phyloP scores from a whole-genome alignment of 53 echinoderm and acorn worm species.

The Apostichopus leukothele region DNA sequence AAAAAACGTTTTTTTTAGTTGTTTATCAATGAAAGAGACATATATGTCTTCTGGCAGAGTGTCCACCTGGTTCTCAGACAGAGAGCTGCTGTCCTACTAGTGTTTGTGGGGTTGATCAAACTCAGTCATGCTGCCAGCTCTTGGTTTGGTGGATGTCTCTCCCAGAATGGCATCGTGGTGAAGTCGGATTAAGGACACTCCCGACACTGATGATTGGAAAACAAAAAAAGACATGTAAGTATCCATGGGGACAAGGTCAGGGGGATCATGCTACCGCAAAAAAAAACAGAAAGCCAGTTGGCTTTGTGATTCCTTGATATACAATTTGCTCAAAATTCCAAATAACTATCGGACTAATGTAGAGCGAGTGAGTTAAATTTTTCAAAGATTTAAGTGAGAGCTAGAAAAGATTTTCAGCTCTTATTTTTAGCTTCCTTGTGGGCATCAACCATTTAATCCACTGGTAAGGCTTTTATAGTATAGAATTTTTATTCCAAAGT shows the following conservation, averaged over 20 bases:
- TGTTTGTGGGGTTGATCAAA: slow-evolving; percentile 49
- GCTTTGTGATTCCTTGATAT: too few relatives aligned
- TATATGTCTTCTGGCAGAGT: not conserved
- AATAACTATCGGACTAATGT: too few relatives aligned
- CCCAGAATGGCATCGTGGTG: slow-evolving; percentile 45
- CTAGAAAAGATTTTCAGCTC: too few relatives aligned
- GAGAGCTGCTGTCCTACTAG: not conserved
- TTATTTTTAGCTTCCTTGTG: too few relatives aligned
- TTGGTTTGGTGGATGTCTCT: slow-evolving; percentile 51
- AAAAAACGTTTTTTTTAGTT: not conserved
- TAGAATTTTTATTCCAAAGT: too few relatives aligned
- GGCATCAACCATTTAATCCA: too few relatives aligned
- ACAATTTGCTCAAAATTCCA: too few relatives aligned
- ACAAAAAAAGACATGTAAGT: slow-evolving; percentile 40
- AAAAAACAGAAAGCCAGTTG: too few relatives aligned
- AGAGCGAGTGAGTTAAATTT: too few relatives aligned
- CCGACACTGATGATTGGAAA: slow-evolving; percentile 30
- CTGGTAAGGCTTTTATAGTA: too few relatives aligned
- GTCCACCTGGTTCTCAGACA: not conserved
- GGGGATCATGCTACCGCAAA: too few relatives aligned
- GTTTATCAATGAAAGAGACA: not conserved
- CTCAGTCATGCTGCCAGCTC: slow-evolving; percentile 48
- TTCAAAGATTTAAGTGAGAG: too few relatives aligned
- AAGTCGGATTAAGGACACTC: slow-evolving; percentile 42
- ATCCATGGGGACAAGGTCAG: not conserved